These are phyloP conservation scores for Nerophis lumbriciformis DNA, from an alignment of 2,113 vertebrate species.

Conservation along the genomic window DNA sequence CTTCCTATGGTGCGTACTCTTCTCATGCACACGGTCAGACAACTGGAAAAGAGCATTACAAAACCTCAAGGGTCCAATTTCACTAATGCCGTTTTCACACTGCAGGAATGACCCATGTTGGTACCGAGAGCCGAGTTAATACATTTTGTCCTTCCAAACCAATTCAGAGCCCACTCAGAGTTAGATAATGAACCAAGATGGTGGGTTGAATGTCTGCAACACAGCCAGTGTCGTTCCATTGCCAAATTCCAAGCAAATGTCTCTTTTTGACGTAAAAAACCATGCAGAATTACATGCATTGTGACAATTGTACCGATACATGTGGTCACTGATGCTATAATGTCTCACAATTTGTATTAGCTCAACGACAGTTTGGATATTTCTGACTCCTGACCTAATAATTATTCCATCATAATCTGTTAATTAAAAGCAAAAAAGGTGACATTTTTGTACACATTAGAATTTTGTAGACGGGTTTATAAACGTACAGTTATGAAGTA, in stretches of 20 bases:
- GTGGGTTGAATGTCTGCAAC: slow-evolving; percentile 39
- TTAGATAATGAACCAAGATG: slow-evolving; percentile 51
- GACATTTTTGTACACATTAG: too few species aligned
- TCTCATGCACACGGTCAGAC: slow-evolving; percentile 21
- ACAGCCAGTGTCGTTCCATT: slow-evolving; percentile 27
- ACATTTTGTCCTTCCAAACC: slow-evolving; percentile 49
- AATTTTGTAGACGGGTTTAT: too few species aligned
- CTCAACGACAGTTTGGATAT: too few species aligned
- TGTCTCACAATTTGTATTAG: slow-evolving; percentile 15
- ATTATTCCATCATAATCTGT: too few species aligned
- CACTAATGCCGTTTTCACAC: slow-evolving; percentile 48
- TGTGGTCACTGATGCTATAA: slow-evolving; percentile 38
- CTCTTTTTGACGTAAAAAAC: slow-evolving; percentile 35
- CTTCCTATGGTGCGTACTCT: slow-evolving; percentile 8
- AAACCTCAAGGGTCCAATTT: slow-evolving; percentile 55
- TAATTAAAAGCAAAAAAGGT: too few species aligned
- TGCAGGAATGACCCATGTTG: slow-evolving; percentile 39
- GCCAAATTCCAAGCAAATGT: slow-evolving; percentile 39
- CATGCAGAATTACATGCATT: slow-evolving; percentile 32
- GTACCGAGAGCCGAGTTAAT: slow-evolving; percentile 41
- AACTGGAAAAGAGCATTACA: slow-evolving; percentile 47
- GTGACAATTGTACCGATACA: slow-evolving; percentile 27
- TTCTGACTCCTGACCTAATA: too few species aligned
- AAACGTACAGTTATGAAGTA: too few species aligned
- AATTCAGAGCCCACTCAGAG: slow-evolving; percentile 47